phyloP scores from a whole-genome alignment of 2,888 invertebrate genomes.

The Amphipyra berbera region DNA sequence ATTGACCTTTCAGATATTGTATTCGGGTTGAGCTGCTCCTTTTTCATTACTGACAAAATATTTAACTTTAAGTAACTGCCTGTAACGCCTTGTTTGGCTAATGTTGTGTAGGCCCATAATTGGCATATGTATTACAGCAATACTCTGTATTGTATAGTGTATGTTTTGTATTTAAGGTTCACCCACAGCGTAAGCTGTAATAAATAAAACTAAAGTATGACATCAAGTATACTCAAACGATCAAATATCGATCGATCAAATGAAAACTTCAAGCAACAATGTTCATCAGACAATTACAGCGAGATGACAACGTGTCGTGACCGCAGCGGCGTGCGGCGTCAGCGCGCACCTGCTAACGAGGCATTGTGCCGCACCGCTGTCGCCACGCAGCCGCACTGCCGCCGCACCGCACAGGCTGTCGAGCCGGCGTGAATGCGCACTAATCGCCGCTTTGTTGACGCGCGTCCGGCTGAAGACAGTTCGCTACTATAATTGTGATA shows the following conservation, averaged over 20 bases:
- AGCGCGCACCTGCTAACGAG: conserved; percentile 47
- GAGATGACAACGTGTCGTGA: conserved; percentile 8
- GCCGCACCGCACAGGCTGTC: not conserved
- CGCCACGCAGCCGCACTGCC: not conserved
- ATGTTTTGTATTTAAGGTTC: too few species aligned
- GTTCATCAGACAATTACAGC: conserved; percentile 9
- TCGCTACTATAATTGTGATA: conserved; percentile 31
- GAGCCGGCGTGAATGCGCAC: conserved; percentile 10
- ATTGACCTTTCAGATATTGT: too few species aligned
- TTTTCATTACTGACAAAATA: too few species aligned
- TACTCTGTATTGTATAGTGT: too few species aligned
- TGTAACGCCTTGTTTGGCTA: too few species aligned
- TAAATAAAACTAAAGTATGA: too few species aligned
- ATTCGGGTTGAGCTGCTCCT: too few species aligned
- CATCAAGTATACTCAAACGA: not conserved
- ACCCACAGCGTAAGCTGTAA: too few species aligned
- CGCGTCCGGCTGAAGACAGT: conserved; percentile 27
- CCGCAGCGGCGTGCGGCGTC: conserved; percentile 27
- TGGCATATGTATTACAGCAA: too few species aligned
- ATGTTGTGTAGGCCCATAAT: too few species aligned
- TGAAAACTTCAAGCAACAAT: conserved; percentile 7
- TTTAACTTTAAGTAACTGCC: too few species aligned
- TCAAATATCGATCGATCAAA: not conserved
- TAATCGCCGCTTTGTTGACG: conserved; percentile 43
- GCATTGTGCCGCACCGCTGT: conserved; percentile 30